A percentile compares a stretch with the other conserved stretches of the same genome.
Evolutionary conservation across 2,888 invertebrate genomes (phyloP).

Genomic region (Andrena praecox): DNA sequence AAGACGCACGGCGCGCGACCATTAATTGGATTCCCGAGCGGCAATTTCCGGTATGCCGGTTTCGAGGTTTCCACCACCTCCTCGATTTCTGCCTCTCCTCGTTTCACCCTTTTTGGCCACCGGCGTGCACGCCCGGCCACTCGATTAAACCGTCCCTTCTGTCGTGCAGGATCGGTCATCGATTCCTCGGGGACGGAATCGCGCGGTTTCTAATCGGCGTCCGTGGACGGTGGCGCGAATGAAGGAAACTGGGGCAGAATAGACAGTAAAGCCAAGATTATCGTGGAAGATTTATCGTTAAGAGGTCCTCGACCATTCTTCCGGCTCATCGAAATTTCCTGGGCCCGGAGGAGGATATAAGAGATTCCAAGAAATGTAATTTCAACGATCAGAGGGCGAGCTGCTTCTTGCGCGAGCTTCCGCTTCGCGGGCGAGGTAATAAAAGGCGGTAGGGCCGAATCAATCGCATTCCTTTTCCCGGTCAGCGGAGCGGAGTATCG

Average conservation of each 20-base stretch:
- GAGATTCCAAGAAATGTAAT: slow-evolving; percentile 46
- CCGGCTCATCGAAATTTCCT: slow-evolving; percentile 17
- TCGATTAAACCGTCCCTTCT: slow-evolving; percentile 74
- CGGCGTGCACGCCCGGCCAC: slow-evolving; percentile 54
- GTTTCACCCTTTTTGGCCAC: slow-evolving; percentile 8
- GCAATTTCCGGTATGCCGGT: slow-evolving; percentile 72
- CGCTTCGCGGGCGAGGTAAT: slow-evolving; percentile 45
- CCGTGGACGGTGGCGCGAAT: too few relatives aligned
- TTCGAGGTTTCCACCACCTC: slow-evolving; percentile 1
- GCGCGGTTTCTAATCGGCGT: too few relatives aligned
- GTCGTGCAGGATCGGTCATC: slow-evolving; percentile 62
- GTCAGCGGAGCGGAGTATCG: slow-evolving; percentile 50
- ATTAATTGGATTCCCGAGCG: slow-evolving; percentile 78
- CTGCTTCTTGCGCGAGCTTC: slow-evolving; percentile 26
- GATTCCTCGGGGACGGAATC: slow-evolving; percentile 24
- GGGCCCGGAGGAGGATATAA: slow-evolving; percentile 1
- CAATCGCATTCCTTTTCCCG: slow-evolving; percentile 68
- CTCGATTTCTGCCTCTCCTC: slow-evolving; percentile 50
- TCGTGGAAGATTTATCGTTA: not conserved
- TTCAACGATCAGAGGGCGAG: slow-evolving; percentile 24
- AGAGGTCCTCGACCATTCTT: not conserved
- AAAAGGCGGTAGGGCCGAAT: slow-evolving; percentile 58
- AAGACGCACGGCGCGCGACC: slow-evolving; percentile 66
- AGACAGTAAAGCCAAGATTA: not conserved
- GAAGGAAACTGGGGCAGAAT: not conserved